A percentile compares a stretch with the other conserved stretches of the same genome.
Conservation (phyloP, 2,113 vertebrate species). For the Symphodus melops region DNA sequence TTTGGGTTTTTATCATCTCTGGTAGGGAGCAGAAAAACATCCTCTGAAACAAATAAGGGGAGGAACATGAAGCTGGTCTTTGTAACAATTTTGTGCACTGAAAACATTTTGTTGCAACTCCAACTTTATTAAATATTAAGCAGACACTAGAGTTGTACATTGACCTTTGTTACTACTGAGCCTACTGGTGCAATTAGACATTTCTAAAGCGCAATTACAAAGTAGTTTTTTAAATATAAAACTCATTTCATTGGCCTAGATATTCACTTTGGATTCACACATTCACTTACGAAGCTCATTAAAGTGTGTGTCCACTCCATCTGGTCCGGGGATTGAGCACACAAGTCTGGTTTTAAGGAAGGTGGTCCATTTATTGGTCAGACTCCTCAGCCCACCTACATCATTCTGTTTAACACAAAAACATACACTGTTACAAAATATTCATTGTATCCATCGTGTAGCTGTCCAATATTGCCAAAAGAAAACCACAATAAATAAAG, state of each 20-base stretch:
- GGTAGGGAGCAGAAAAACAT: slow-evolving; percentile 94
- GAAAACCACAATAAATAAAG: slow-evolving; percentile 49
- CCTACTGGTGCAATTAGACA: neutral
- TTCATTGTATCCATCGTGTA: slow-evolving; percentile 3
- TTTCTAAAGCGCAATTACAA: slow-evolving; percentile 1
- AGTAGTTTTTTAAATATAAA: slow-evolving; percentile 1
- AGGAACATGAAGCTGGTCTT: neutral
- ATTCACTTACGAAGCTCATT: slow-evolving; percentile 95
- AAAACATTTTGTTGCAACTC: too few relatives aligned
- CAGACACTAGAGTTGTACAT: neutral
- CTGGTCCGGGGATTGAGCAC: slow-evolving; percentile 93
- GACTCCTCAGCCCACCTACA: slow-evolving; percentile 93
- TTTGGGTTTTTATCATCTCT: slow-evolving; percentile 93
- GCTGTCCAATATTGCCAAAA: slow-evolving; percentile 4
- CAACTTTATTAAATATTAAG: neutral
- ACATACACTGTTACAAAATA: slow-evolving; percentile 27
- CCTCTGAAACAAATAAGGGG: slow-evolving; percentile 83
- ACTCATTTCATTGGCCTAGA: neutral
- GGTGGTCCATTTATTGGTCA: slow-evolving; percentile 99
- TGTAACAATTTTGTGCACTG: too few relatives aligned
- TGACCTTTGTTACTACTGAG: too few relatives aligned
- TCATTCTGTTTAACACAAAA: slow-evolving; percentile 90
- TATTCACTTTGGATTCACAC: slow-evolving; percentile 9
- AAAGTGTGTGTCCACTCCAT: slow-evolving; percentile 95
- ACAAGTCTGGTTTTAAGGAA: slow-evolving; percentile 96